These are phyloP conservation scores for Hassar affinis DNA, from an alignment of 2,113 vertebrate genomes.

Conservation along the genomic window DNA sequence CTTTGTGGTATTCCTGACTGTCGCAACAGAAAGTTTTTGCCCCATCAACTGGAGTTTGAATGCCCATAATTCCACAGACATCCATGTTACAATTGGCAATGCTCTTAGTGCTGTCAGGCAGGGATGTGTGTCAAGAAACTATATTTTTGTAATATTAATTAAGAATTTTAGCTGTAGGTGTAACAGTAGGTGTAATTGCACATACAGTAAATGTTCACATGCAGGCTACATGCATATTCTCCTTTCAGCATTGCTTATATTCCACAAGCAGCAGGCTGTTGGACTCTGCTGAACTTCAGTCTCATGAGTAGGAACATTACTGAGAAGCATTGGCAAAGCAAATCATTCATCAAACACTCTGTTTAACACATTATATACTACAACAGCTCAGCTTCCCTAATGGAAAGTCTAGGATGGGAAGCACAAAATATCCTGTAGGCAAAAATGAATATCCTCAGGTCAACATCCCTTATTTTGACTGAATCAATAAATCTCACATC, in stretches of 20 bases:
- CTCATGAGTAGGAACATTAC: conserved; percentile 7
- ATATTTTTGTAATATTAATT: no score
- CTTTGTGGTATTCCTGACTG: no score
- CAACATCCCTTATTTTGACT: background rate
- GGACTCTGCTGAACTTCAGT: background rate
- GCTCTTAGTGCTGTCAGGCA: no score
- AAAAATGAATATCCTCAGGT: background rate
- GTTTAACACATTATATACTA: background rate
- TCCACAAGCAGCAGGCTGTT: background rate
- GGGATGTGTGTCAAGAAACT: no score
- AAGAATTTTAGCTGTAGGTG: conserved; percentile 14
- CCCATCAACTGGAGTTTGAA: no score
- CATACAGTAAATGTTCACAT: background rate
- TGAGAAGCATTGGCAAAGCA: background rate
- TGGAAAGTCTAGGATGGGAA: background rate
- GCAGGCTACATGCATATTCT: background rate
- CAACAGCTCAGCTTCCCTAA: background rate
- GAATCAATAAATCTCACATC: conserved; percentile 10
- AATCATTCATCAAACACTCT: background rate
- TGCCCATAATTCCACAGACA: no score
- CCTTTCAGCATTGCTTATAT: background rate
- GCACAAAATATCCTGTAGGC: background rate
- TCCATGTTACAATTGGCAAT: no score
- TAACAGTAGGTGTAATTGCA: background rate
- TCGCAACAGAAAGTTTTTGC: no score